A percentile compares a stretch with the other conserved stretches of the same genome.
Conservation (phyloP, 2,888 invertebrate species). For the Syrista parreyssii region DNA sequence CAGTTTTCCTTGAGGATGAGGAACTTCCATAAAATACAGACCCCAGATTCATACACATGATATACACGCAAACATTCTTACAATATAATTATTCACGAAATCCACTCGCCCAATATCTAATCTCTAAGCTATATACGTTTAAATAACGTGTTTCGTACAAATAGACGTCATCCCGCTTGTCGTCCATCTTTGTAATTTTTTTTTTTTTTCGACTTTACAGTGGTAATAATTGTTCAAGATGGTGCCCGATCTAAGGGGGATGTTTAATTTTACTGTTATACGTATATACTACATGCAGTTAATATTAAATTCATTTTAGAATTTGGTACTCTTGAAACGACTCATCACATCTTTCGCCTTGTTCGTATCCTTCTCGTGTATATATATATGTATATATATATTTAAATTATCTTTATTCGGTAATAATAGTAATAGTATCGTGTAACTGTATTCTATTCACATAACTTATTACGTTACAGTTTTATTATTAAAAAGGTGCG, state of each 20-base stretch:
- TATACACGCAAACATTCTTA: constrained; percentile 46
- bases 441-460: constrained; percentile 23
- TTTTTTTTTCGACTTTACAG: constrained; percentile 30
- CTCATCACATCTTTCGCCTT: constrained; percentile 37
- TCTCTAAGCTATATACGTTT: constrained; percentile 17
- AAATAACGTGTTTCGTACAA: constrained; percentile 35
- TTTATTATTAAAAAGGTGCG: constrained; percentile 4
- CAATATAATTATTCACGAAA: constrained; percentile 26
- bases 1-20: constrained; percentile 57
- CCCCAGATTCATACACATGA: constrained; percentile 46
- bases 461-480: constrained; percentile 6
- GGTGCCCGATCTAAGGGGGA: constrained; percentile 50
- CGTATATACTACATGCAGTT: constrained; percentile 47
- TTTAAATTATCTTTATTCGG: constrained; percentile 25
- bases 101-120: constrained; percentile 33
- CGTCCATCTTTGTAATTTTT: constrained; percentile 21
- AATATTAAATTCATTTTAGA: constrained; percentile 61
- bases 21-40: constrained; percentile 62
- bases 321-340: constrained; percentile 63
- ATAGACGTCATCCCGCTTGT: constrained; percentile 31
- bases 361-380: constrained; percentile 19
- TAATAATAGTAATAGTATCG: constrained; percentile 33
- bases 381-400: constrained; percentile 14
- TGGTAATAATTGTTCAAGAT: constrained; percentile 52
- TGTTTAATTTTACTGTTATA: constrained; percentile 47